Percentiles rank a stretch among this genome's conserved stretches.
These are phyloP conservation scores for Camponotus fellah DNA, from an alignment of 2,888 invertebrate genomes.

Conservation along the genomic window DNA sequence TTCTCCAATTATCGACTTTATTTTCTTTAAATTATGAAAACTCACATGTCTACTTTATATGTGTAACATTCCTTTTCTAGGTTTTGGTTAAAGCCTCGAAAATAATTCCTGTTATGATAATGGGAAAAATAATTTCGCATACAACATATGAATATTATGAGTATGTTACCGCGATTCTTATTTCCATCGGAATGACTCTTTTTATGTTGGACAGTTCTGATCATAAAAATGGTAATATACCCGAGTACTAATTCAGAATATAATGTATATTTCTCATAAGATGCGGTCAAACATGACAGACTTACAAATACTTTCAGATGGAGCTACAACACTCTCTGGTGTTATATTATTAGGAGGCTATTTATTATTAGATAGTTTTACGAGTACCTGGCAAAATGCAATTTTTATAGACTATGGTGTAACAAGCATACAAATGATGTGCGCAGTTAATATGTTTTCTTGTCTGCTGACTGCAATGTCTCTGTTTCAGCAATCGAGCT, in stretches of 20 bases:
- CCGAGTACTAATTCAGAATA: background rate
- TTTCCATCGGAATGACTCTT: conserved; percentile 97
- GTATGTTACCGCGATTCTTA: conserved; percentile 95
- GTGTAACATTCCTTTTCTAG: conserved; percentile 82
- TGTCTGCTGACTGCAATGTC: conserved; percentile 95
- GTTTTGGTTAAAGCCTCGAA: conserved; percentile 99
- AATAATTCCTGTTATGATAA: conserved; percentile 98
- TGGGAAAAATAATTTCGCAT: conserved; percentile 97
- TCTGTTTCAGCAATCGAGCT: conserved; percentile 94
- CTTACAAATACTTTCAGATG: conserved; percentile 83
- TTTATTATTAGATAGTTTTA: conserved; percentile 98
- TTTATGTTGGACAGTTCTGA: conserved; percentile 95
- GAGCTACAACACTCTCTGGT: conserved; percentile 94
- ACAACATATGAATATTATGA: conserved; percentile 96
- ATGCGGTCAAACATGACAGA: background rate
- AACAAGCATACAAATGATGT: conserved; percentile 97
- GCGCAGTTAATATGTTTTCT: conserved; percentile 97
- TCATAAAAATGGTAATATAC: conserved; percentile 87
- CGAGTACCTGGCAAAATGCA: conserved; percentile 98
- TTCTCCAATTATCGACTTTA: background rate
- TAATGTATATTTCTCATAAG: background rate
- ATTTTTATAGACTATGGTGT: conserved; percentile 94
- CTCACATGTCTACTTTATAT: conserved; percentile 12
- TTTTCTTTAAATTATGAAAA: background rate
- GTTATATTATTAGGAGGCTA: conserved; percentile 95